These are phyloP conservation scores for Nineta flava DNA, from an alignment of 2,888 invertebrate genomes.

Conservation along the genomic window DNA sequence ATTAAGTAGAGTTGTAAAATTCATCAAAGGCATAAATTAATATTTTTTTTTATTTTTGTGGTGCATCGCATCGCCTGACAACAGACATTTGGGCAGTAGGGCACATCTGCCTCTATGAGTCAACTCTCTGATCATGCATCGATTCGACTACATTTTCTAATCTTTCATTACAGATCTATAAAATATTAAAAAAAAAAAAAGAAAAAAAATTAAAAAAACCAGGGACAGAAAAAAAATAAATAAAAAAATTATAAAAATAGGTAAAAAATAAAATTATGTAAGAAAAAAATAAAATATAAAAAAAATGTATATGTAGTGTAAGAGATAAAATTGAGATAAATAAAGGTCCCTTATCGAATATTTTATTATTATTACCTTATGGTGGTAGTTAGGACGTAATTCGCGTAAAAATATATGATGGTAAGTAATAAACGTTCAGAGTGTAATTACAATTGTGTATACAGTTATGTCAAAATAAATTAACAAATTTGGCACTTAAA, in stretches of 20 bases:
- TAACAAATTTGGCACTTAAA: no score
- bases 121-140: constrained; percentile 1
- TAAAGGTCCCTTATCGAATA: constrained; percentile 1
- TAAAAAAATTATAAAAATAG: background rate
- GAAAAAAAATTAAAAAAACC: constrained; percentile 1
- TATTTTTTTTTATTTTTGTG: background rate
- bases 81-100: background rate
- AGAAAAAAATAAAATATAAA: constrained; percentile 1
- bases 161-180: background rate
- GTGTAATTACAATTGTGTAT: no score
- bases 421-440: no score
- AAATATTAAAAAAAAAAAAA: background rate
- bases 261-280: background rate
- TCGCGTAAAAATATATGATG: no score
- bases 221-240: background rate
- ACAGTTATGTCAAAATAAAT: no score
- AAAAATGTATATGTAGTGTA: background rate
- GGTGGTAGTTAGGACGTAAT: no score
- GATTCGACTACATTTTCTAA: background rate
- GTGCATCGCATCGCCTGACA: background rate
- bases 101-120: background rate
- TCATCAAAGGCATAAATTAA: background rate
- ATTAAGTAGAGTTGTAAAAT: background rate
- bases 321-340: background rate
- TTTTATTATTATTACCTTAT: background rate